phyloP scores from a whole-genome alignment of 2,797 vertebrate genomes.

The Kryptopterus vitreolus region DNA sequence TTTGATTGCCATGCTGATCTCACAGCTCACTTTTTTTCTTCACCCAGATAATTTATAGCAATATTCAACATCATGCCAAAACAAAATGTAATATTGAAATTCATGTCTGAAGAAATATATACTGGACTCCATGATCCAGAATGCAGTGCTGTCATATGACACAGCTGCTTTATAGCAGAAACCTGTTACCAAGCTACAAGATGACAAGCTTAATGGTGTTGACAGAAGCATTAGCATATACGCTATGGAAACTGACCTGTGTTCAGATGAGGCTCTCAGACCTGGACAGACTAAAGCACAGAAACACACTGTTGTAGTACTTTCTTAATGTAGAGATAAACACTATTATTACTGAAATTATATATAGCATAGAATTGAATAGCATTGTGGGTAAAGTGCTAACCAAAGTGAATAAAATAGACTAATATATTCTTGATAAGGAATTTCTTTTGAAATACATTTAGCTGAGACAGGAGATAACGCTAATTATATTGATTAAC shows the following conservation, averaged over 20 bases:
- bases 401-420: neutral
- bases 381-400: neutral
- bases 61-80: neutral
- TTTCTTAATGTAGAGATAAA: neutral
- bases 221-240: neutral
- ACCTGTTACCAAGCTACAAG: neutral
- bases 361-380: neutral
- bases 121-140: neutral
- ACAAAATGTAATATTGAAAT: neutral
- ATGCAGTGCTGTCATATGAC: neutral
- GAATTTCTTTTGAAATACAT: neutral
- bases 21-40: neutral
- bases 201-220: neutral
- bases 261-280: neutral
- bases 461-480: neutral
- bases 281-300: neutral
- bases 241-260: neutral
- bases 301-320: neutral
- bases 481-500: neutral
- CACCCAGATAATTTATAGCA: neutral
- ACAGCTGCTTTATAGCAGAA: neutral
- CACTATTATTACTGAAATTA: neutral
- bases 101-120: neutral
- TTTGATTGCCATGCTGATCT: neutral
- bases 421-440: neutral